Base-by-base conservation (phyloP, 1,140 invertebrate species). In the Orchestia grillus region DNA sequence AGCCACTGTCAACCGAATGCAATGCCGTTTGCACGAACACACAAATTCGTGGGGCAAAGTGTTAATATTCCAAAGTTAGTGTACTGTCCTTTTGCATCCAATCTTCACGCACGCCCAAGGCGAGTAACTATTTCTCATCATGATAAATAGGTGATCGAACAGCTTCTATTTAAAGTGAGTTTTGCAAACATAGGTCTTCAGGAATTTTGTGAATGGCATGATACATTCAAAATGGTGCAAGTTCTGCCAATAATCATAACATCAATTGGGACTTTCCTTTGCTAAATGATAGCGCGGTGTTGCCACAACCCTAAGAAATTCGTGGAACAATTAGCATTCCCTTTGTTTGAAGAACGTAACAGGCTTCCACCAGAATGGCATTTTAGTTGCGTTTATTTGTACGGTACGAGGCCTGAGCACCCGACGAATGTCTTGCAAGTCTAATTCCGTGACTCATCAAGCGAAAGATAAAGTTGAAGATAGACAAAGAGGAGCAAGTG, bases 381-480 rank as follows among this genome's bases (percentile, higher is more conserved):
- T 77, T 90, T 90, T 90, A 90, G 88, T 41, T 11, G 41, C n/a
- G 88, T 90, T 90, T 44, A 41, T 44, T 90, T 44, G 41, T 41
- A 90, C n/a, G 41, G n/a, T 11, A 28, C 36, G 88, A 90, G 4
- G 43, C 15, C 11, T 41, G 42, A 90, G 41, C 88, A 90, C 88
- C 88, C n/a, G 88, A 90, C 88, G 43, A 90, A 42, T 41, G 88
- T 28, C 43, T 44, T 36, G 15, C 88, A 44, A 90, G 88, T 44
- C n/a, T 44, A 90, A 90, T 90, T 90, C 28, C n/a, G 88, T 44
- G 43, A 42, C 88, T 90, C 88, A 90, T 90, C 88, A 90, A 41
- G 43, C 88, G 15, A 90, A 44, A 90, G 43, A 94, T 94, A 94
- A 94, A 45, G 44, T 45, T n/a, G 8, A 94, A 94, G 28, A 23